A percentile compares a stretch with the other conserved stretches of the same genome.
These are phyloP conservation scores for Nasonia longicornis DNA, from an alignment of 1,140 invertebrate genomes.

Conservation along the genomic window DNA sequence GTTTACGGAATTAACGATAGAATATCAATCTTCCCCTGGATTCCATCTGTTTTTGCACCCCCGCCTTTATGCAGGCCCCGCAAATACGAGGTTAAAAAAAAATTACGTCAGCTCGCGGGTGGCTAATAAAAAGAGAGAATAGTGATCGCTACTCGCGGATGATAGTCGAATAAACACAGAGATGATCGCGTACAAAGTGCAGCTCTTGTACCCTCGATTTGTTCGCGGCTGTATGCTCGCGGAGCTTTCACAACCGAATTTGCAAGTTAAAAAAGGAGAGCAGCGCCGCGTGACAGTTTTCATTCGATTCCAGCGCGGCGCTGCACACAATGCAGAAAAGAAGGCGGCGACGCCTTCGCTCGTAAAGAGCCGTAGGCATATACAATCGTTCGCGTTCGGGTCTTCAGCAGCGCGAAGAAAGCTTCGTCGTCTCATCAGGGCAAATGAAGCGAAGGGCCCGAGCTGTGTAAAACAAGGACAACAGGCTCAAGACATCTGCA, in stretches of 20 bases:
- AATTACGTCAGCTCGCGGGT: not conserved
- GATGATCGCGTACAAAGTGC: not conserved
- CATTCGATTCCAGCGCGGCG: not conserved
- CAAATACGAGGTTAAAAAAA: not conserved
- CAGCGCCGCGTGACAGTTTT: slow-evolving; percentile 5
- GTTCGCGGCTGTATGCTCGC: not conserved
- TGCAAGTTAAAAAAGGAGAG: not conserved
- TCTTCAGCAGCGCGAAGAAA: not conserved
- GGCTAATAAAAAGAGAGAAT: not conserved
- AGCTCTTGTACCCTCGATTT: not conserved
- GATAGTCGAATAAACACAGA: not conserved
- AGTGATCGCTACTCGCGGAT: not conserved
- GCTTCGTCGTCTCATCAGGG: slow-evolving; percentile 42
- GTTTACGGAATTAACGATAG: slow-evolving; percentile 9
- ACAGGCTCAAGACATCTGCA: slow-evolving; percentile 49
- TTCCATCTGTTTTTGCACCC: not conserved
- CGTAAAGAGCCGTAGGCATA: not conserved
- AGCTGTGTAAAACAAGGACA: slow-evolving; percentile 1
- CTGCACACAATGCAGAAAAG: not conserved
- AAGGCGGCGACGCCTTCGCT: not conserved
- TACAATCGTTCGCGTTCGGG: slow-evolving; percentile 1
- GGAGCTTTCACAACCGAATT: not conserved
- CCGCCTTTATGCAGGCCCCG: not conserved
- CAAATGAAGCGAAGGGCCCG: slow-evolving; percentile 52
- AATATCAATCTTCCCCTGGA: slow-evolving; percentile 7